Conservation (phyloP, 1,140 invertebrate species). For the Sinella curviseta region DNA sequence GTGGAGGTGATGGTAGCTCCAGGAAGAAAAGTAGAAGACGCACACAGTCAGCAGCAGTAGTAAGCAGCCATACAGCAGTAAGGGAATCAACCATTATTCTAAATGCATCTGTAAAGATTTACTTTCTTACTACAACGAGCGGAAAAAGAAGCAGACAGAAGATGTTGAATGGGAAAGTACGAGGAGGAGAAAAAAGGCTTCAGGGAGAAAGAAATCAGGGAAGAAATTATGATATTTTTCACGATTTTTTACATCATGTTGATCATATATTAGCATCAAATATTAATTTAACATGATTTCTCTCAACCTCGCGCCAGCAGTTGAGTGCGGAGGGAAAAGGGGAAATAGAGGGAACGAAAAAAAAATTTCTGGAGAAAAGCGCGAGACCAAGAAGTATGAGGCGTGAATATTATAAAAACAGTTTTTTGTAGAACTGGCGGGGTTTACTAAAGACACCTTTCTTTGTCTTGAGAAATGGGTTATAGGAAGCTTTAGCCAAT, state of each 20-base stretch:
- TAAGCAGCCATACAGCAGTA: no score
- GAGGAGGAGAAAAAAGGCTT: not conserved
- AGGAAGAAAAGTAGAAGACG: not conserved
- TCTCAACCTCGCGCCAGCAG: no score
- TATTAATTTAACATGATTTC: slow-evolving; percentile 21
- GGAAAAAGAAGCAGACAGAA: not conserved
- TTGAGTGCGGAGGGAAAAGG: not conserved
- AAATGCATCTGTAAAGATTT: not conserved
- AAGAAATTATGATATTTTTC: slow-evolving; percentile 17
- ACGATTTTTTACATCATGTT: not conserved
- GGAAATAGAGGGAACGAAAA: no score
- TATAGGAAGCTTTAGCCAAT: not conserved
- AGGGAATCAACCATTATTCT: not conserved
- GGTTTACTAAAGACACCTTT: not conserved
- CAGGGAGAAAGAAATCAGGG: not conserved
- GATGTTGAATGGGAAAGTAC: not conserved
- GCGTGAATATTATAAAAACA: not conserved
- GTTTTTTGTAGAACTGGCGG: not conserved
- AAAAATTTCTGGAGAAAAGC: not conserved
- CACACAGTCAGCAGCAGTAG: no score
- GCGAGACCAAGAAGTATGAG: no score
- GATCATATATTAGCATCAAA: slow-evolving; percentile 21
- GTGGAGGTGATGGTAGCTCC: no score
- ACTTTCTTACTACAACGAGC: not conserved
- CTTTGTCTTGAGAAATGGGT: no score